Evolutionary conservation across 2,888 invertebrate species (phyloP), one percentile per base, ranked within the genome.

Genomic region (Sthenelais limicola): DNA sequence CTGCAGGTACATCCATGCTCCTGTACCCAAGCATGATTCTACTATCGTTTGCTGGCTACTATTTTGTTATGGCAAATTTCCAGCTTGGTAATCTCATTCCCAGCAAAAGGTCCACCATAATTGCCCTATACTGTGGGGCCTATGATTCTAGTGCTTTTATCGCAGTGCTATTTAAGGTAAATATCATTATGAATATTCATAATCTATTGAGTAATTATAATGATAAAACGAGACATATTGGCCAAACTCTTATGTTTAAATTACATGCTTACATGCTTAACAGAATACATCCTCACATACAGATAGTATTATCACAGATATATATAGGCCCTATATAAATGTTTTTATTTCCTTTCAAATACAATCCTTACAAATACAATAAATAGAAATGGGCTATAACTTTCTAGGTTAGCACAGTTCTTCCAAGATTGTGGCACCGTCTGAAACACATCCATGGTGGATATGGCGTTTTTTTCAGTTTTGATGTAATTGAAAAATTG

Each of bases 21-120:
- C 71, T 74, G 35, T 79, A 76, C 58, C 80, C 80, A 1, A 75
- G 77, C 1, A 75, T 78, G 66, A 75, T 77, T 28, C 70, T 77
- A 7, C 69, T 77, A 52, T 51, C 70, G 15, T 79, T 77, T 66
- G 78, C 77, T 15, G 78, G 77, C 5, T 80, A 79, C 66, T 67
- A 74, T 58, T 68, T 80, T 28, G 73, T 80, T 35, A 51, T 80
- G 67, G 77, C 79, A 26, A 80, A 80, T 62, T 56, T 80, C 9
- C 80, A 79, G 72, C 49, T 79, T 32, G 76, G 76, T 26, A 72
- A 75, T 12, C 76, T 80, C 21, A 71, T 80, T n/a, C 80, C 80
- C 0, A 32, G 32, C 4, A 73, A 72, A 3, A 67, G 77, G 9
- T 79, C 79, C 30, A 80, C 77, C 33, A 75, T 79, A 67, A 80